Percentiles rank a stretch among this genome's conserved stretches.
phyloP scores from a whole-genome alignment of 1,140 invertebrate species.

The Drosophila saltans region DNA sequence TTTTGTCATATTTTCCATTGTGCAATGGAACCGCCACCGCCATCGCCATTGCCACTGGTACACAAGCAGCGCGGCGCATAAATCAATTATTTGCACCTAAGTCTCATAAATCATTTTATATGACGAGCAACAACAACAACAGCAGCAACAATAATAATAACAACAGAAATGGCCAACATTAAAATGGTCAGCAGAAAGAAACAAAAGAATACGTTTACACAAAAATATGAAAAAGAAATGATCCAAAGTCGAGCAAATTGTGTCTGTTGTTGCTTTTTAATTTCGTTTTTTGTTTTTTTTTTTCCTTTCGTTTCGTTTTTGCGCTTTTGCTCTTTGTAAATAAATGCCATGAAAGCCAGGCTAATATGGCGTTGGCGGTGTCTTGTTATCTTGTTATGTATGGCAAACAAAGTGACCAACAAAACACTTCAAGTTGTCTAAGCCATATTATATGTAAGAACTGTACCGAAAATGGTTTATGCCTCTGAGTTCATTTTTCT shows the following conservation, averaged over 20 bases:
- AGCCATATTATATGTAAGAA: not conserved
- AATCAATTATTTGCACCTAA: slow-evolving; percentile 76
- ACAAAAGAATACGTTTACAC: slow-evolving; percentile 16
- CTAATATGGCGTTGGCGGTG: slow-evolving; percentile 74
- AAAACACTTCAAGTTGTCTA: not conserved
- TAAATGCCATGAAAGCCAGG: slow-evolving; percentile 67
- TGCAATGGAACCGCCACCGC: slow-evolving; percentile 29
- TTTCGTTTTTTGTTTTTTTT: slow-evolving; percentile 19
- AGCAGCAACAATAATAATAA: not conserved
- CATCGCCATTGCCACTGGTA: not conserved
- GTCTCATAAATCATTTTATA: slow-evolving; percentile 67
- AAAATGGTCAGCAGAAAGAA: slow-evolving; percentile 54
- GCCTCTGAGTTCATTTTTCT: no score
- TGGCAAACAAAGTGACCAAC: slow-evolving; percentile 39
- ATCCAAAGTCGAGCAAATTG: slow-evolving; percentile 59
- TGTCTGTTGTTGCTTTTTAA: slow-evolving; percentile 24
- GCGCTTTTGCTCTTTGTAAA: slow-evolving; percentile 4
- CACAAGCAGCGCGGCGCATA: slow-evolving; percentile 42
- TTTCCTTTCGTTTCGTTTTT: slow-evolving; percentile 6
- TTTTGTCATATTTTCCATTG: slow-evolving; percentile 40
- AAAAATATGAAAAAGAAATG: slow-evolving; percentile 16
- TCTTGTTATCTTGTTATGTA: slow-evolving; percentile 63
- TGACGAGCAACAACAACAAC: slow-evolving; percentile 49
- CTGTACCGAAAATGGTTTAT: no score
- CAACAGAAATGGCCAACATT: slow-evolving; percentile 54